Evolutionary conservation across 2,888 invertebrate species (phyloP).

Genomic region (Leucophenga montana): DNA sequence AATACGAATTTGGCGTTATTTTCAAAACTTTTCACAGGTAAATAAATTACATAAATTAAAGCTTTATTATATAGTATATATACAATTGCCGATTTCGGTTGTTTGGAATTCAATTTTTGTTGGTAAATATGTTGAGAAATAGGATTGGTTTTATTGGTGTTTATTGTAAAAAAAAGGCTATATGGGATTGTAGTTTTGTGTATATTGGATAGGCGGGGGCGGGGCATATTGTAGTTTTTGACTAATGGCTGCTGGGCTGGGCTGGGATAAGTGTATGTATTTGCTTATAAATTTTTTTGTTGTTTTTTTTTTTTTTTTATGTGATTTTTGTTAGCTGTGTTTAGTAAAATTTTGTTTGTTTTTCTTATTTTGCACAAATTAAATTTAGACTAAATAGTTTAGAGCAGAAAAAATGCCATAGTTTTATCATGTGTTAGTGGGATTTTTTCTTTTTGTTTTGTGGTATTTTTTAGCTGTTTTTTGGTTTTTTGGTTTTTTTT

Average conservation of each 20-base stretch:
- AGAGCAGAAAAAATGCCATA: not conserved
- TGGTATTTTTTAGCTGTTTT: too few relatives aligned
- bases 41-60: constrained; percentile 50
- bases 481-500: constrained; percentile 16
- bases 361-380: not conserved
- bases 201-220: too few relatives aligned
- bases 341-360: not conserved
- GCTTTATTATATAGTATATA: constrained; percentile 30
- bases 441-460: constrained; percentile 40
- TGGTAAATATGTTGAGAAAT: constrained; percentile 33
- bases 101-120: too few relatives aligned
- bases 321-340: too few relatives aligned
- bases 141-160: not conserved
- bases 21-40: constrained; percentile 33
- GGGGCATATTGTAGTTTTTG: too few relatives aligned
- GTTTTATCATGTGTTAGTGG: not conserved
- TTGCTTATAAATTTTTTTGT: too few relatives aligned
- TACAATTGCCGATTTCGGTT: constrained; percentile 37
- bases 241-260: too few relatives aligned
- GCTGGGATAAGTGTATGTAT: too few relatives aligned
- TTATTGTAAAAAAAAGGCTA: too few relatives aligned
- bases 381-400: too few relatives aligned
- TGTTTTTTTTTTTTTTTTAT: not conserved
- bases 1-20: constrained; percentile 24
- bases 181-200: too few relatives aligned